A percentile compares a stretch with the other conserved stretches of the same genome.
Conservation (phyloP, 2,888 invertebrate genomes). For the Craniophora ligustri region DNA sequence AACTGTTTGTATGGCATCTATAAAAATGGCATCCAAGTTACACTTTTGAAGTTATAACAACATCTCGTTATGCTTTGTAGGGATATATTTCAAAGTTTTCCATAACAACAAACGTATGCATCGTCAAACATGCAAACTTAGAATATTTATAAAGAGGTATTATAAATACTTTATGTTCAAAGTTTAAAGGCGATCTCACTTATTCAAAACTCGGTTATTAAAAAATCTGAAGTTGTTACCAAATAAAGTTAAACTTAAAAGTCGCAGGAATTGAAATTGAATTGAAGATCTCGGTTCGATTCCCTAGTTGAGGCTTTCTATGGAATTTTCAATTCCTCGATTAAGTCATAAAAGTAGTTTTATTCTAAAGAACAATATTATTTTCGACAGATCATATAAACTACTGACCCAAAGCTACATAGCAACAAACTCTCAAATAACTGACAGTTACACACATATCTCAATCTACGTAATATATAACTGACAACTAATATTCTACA, state of each 20-base stretch:
- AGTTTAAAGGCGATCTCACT: too few relatives aligned
- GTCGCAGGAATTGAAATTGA: too few relatives aligned
- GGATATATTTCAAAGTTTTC: conserved; percentile 37
- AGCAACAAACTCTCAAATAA: not conserved
- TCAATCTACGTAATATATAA: conserved; percentile 6
- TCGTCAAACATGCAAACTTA: conserved; percentile 29
- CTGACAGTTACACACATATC: not conserved
- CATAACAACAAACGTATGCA: conserved; percentile 25
- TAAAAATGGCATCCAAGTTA: conserved; percentile 21
- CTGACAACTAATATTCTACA: conserved; percentile 8
- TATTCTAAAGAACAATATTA: too few relatives aligned
- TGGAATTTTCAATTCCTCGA: too few relatives aligned
- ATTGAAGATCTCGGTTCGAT: too few relatives aligned
- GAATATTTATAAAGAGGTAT: conserved; percentile 15
- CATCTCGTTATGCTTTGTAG: conserved; percentile 38
- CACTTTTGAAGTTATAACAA: conserved; percentile 43
- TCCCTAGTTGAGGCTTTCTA: too few relatives aligned
- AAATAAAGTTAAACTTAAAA: too few relatives aligned
- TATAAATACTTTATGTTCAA: conserved; percentile 22
- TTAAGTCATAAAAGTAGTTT: too few relatives aligned
- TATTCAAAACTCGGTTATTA: not conserved
- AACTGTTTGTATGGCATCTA: conserved; percentile 1
- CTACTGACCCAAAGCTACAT: not conserved
- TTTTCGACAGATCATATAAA: too few relatives aligned
- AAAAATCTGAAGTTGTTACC: not conserved